Percentiles rank a stretch among this genome's conserved stretches.
These are phyloP conservation scores for Lagothrix lagotricha DNA, from an alignment of 2,797 vertebrate species.

Conservation along the genomic window DNA sequence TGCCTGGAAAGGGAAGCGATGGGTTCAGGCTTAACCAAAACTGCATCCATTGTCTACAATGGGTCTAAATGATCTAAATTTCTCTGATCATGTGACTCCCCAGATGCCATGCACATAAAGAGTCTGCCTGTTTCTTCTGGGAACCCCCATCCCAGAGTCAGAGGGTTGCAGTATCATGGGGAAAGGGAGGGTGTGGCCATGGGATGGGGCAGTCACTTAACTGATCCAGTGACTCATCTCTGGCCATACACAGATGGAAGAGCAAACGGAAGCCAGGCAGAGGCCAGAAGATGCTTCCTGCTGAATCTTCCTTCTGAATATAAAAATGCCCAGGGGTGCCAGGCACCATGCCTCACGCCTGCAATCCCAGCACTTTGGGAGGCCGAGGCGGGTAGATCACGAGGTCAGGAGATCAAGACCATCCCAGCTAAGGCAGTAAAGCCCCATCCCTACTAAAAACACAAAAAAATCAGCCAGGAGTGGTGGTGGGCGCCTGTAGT, in stretches of 20 bases:
- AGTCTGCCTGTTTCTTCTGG: background rate
- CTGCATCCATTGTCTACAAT: background rate
- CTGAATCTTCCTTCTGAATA: background rate
- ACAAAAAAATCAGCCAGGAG: no score
- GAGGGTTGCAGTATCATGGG: background rate
- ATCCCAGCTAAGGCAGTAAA: no score
- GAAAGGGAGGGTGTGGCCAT: background rate
- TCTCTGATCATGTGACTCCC: background rate
- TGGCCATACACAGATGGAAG: background rate
- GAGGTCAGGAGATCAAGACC: no score
- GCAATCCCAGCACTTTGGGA: no score
- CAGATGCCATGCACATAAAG: background rate
- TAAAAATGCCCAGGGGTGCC: background rate
- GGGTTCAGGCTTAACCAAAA: background rate
- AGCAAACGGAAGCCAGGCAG: background rate
- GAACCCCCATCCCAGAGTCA: background rate
- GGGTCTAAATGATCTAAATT: background rate
- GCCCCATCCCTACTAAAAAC: no score
- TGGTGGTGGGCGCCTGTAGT: no score
- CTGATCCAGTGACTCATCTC: background rate
- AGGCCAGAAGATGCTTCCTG: background rate
- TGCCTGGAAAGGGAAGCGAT: background rate
- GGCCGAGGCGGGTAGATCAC: no score
- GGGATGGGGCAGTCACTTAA: rapidly evolving
- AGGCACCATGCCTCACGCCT: background rate